Evolutionary conservation across 2,113 vertebrate genomes (phyloP).

Genomic region (Alethe diademata): DNA sequence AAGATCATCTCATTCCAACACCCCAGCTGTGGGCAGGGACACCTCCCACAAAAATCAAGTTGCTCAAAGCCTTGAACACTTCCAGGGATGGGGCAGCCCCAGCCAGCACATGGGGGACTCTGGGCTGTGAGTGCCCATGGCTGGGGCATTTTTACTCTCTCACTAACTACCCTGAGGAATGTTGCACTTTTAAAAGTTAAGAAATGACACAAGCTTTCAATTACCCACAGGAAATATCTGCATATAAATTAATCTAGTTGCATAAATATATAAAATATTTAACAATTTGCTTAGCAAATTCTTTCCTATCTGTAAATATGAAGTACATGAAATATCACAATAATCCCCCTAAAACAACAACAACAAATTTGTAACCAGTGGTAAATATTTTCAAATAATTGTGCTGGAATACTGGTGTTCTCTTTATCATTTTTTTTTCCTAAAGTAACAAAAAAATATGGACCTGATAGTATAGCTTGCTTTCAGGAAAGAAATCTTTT

Average conservation of each 20-base stretch:
- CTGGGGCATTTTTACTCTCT: not conserved
- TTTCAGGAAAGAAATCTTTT: not conserved
- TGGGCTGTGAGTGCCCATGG: not conserved
- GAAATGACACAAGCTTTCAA: not conserved
- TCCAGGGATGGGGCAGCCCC: not conserved
- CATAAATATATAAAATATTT: not conserved
- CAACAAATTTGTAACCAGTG: not conserved
- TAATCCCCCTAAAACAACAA: not conserved
- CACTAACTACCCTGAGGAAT: not conserved
- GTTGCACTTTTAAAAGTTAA: not conserved
- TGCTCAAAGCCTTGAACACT: not conserved
- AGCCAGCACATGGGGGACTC: not conserved
- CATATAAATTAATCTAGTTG: not conserved
- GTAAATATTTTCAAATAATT: not conserved
- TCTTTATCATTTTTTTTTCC: not conserved
- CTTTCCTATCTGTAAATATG: not conserved
- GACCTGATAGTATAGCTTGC: not conserved
- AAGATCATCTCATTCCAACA: rapidly evolving
- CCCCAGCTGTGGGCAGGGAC: not conserved
- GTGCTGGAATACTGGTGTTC: not conserved
- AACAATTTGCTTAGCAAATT: not conserved
- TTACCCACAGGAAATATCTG: not conserved
- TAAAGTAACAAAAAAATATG: not conserved
- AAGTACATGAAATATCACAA: not conserved
- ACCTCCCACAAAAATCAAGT: not conserved